Evolutionary conservation across 1,140 invertebrate genomes (phyloP).

Genomic region (Pinna nobilis): DNA sequence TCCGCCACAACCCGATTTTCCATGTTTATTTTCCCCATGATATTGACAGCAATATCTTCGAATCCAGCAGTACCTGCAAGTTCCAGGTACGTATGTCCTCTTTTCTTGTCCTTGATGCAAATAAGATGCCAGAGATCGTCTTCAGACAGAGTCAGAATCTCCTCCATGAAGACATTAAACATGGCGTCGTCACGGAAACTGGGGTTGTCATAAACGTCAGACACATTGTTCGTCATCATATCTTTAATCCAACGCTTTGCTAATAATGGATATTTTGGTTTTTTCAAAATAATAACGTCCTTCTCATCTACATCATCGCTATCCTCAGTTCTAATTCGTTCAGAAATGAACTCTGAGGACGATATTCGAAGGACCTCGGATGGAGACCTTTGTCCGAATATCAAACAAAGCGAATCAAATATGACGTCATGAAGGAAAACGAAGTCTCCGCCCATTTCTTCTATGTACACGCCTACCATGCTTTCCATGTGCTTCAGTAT

Average conservation of each 20-base stretch:
- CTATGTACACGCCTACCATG: slow-evolving; percentile 31
- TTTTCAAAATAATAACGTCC: slow-evolving; percentile 25
- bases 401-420: slow-evolving; percentile 35
- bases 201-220: slow-evolving; percentile 28
- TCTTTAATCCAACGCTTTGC: slow-evolving; percentile 28
- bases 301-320: background rate
- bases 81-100: background rate
- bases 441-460: slow-evolving; percentile 19
- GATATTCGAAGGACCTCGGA: slow-evolving; percentile 18
- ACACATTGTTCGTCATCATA: slow-evolving; percentile 15
- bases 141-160: background rate
- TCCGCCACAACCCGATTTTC: background rate
- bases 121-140: background rate
- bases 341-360: slow-evolving; percentile 22
- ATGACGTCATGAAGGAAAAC: slow-evolving; percentile 34
- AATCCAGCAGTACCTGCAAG: background rate
- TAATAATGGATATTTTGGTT: background rate
- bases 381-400: slow-evolving; percentile 28
- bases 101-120: background rate
- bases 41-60: background rate
- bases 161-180: background rate
- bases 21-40: background rate
- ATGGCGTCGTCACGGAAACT: slow-evolving; percentile 19
- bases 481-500: background rate
- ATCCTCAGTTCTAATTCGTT: slow-evolving; percentile 10